Percentiles rank a stretch among this genome's conserved stretches.
These are phyloP conservation scores for Pelodytes ibericus DNA, from an alignment of 2,797 vertebrate genomes.

Conservation along the genomic window DNA sequence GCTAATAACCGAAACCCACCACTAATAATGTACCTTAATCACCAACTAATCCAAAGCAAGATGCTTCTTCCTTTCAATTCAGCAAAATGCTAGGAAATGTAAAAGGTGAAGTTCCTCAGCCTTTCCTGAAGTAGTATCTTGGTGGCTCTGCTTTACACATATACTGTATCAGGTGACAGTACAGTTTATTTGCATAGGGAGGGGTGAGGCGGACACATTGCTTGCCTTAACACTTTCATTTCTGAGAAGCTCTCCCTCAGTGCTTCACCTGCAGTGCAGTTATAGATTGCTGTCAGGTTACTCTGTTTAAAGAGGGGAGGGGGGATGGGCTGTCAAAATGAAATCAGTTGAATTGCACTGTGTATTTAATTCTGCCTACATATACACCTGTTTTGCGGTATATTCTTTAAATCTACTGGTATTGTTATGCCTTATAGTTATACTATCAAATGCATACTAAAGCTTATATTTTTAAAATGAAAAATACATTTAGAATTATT, in stretches of 20 bases:
- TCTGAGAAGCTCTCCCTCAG: neutral
- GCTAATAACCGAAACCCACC: neutral
- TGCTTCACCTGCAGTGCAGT: too few relatives aligned
- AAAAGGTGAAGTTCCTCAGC: conserved; percentile 1
- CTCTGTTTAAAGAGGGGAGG: too few relatives aligned
- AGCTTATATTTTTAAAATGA: too few relatives aligned
- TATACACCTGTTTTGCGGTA: too few relatives aligned
- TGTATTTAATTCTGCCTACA: too few relatives aligned
- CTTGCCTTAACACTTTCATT: conserved; percentile 26
- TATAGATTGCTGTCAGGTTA: too few relatives aligned
- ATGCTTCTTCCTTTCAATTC: neutral
- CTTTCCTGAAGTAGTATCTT: neutral
- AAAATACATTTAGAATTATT: too few relatives aligned
- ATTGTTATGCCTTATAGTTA: too few relatives aligned
- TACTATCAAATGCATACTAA: too few relatives aligned
- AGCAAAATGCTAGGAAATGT: neutral
- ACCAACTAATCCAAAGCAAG: neutral
- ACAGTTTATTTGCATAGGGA: conserved; percentile 17
- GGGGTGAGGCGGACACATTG: conserved; percentile 9
- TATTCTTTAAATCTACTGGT: too few relatives aligned
- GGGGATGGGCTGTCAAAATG: too few relatives aligned
- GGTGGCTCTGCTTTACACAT: neutral
- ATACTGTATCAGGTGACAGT: conserved; percentile 42
- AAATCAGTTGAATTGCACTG: too few relatives aligned
- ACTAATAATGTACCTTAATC: neutral